Base-by-base conservation (phyloP, 2,888 invertebrate genomes). In the Amorpha juglandis region DNA sequence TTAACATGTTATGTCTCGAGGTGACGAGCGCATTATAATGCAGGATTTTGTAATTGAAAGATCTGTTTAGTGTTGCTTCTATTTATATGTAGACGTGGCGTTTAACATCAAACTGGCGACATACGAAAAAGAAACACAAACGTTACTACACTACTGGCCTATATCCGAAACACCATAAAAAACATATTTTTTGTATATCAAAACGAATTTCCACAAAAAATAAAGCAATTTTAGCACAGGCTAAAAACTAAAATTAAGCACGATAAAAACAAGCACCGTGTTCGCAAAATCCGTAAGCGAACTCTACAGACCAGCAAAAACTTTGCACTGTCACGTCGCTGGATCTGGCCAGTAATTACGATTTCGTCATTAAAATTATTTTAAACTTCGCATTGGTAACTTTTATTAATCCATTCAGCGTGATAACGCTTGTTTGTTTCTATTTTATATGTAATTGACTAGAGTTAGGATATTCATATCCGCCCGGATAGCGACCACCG, bases 341-440 rank as follows among this genome's bases (percentile, higher is more conserved):
- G 16, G 58, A 45, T 11, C 45, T 2, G 55, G 38, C 58, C 19
- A 58, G 58, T 58, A 58, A 58, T 58, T 55, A 55, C 55, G 16
- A 38, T 58, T 58, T 19, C 42, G 19, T 58, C 38, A 58, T 58
- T 38, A 58, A 58, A 58, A 58, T 38, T 38, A 58, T 58, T 58
- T 58, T 58, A 42, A 58, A 58, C 8, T 58, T 38, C 58, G 58
- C 58, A 38, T 58, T 58, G 19, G 38, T 6, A 58, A 58, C 58
- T 38, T 55, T 55, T 55, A 55, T 38, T 38, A 16, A 16, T 35
- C 16, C 16, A 16, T 35, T 35, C 16, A n/a, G 55, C 33, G 27
- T 27, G 27, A 7, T 38, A 35, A 8, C 35, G 53, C 33, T 14
- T 35, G 33, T 35, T 35, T 55, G 0, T 16, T 38, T 35, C 6